phyloP scores from a whole-genome alignment of 2,888 invertebrate species.

The Nowickia ferox region DNA sequence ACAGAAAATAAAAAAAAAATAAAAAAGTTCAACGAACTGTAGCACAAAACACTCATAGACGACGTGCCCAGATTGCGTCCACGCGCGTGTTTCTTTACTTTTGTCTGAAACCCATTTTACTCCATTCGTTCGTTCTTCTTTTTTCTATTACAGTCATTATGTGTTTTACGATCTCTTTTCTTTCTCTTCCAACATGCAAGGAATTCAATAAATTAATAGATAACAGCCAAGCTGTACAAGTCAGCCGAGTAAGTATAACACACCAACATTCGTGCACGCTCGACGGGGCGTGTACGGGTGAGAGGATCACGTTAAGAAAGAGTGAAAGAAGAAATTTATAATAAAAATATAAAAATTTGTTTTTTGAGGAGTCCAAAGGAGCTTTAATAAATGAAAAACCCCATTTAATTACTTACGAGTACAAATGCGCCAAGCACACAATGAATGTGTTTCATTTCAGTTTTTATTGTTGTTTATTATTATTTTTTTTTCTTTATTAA shows the following conservation, averaged over 20 bases:
- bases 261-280: not conserved
- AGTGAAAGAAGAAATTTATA: constrained; percentile 5
- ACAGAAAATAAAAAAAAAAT: not conserved
- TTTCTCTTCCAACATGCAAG: constrained; percentile 35
- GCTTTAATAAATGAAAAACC: constrained; percentile 13
- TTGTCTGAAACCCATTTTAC: constrained; percentile 32
- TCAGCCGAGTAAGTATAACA: no score
- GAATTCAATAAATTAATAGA: constrained; percentile 45
- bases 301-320: constrained; percentile 1
- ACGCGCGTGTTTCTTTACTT: constrained; percentile 72
- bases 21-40: constrained; percentile 67
- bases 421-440: not conserved
- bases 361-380: constrained; percentile 39
- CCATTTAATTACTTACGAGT: not conserved
- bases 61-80: constrained; percentile 77
- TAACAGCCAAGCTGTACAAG: constrained; percentile 28
- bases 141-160: constrained; percentile 1
- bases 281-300: constrained; percentile 8
- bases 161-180: constrained; percentile 2
- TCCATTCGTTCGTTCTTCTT: constrained; percentile 16
- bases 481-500: not conserved
- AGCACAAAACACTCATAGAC: constrained; percentile 59
- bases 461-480: constrained; percentile 20
- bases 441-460: constrained; percentile 3
- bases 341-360: constrained; percentile 10